Evolutionary conservation across 2,888 invertebrate genomes (phyloP), one percentile per base, ranked within the genome.

Genomic region (Acronicta psi): DNA sequence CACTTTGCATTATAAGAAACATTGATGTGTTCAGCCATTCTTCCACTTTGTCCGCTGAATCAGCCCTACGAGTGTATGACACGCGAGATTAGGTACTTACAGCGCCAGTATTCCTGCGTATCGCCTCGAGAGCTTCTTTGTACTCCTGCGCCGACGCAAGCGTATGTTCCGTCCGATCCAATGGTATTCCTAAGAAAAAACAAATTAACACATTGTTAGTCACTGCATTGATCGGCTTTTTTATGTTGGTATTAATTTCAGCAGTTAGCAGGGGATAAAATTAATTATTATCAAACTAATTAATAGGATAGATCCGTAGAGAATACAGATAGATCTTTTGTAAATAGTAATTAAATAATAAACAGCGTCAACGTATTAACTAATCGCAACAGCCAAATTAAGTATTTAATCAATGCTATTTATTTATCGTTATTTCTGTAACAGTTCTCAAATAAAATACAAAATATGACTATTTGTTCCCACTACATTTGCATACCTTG

Each of bases 111-210:
- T 92, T 81, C 75, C 88, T 89, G 57, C 91, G 84, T 80, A 93
- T 85, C 54, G 91, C 90, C 61, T 92, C 90, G 17, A 93, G 84
- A 42, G 91, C 91, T 53, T 91, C 92, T 82, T 91, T 93, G 81
- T 91, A 91, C 75, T 93, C 93, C 65, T 91, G 91, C 56, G 92
- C 92, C 23, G 93, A 89, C 40, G 88, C 91, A 57, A 81, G 88
- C 14, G 84, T 83, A 55, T 86, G 90, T 61, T 90, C 93, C 17
- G 87, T 81, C 37, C 89, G 84, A 38, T 92, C 93, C 16, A 91
- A 92, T 56, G 87, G 87, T 45, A 85, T 79, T 84, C 81, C 94
- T 94, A 83, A 2, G 20, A 47, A 70, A 65, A 74, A 71, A 62
- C 42, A 71, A 59, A 69, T 47, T 46, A 63, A 73, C 36, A 60